Base-by-base conservation (phyloP, 1,140 invertebrate species). In the Anoplolepis gracilipes region DNA sequence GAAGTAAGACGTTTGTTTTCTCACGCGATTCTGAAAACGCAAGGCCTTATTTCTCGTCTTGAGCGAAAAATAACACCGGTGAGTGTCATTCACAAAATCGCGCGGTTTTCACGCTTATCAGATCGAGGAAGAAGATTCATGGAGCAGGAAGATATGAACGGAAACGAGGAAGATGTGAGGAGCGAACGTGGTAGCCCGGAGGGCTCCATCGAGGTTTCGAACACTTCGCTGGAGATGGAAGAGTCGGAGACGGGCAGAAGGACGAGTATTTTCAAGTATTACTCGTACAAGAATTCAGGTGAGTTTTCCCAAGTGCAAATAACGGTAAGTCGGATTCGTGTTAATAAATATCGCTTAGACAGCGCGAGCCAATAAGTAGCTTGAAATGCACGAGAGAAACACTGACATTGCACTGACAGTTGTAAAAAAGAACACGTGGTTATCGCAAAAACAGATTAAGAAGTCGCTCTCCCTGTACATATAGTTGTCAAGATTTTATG, bases 231-330 rank as follows among this genome's bases (percentile, higher is more conserved):
- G 7, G 86, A 90, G 53, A 64, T 90, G 64, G 89, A 90, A 7
- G 42, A 67, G 16, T 84, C 78, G 5, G 86, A 90, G 53, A 85
- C 87, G 36, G 84, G 89, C 65, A 72, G 92, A 30, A 89, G 85
- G 39, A 93, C 92, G 1, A 93, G 92, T 81, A 93, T 93, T 55
- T 93, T 93, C 70, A 90, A 91, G 36, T 92, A 70, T 72, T 92
- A 92, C 25, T 82, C 91, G 5, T 90, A 89, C 22, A 91, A 89
- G n/a, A 82, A 85, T 7, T 73, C 64, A 88, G 91, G 92, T 92
- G 87, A 88, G 89, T 59, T 16, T n/a, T 7, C 19, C 4, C 2
- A 5, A 33, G 28, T 36, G 25, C 55, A 4, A 22, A 57, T 42
- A 28, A 16, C 57, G 57, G 3, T 36, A n/a, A 76, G 62, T 36